phyloP scores from a whole-genome alignment of 2,113 vertebrate genomes.

The pig (Sus scrofa) region DNA sequence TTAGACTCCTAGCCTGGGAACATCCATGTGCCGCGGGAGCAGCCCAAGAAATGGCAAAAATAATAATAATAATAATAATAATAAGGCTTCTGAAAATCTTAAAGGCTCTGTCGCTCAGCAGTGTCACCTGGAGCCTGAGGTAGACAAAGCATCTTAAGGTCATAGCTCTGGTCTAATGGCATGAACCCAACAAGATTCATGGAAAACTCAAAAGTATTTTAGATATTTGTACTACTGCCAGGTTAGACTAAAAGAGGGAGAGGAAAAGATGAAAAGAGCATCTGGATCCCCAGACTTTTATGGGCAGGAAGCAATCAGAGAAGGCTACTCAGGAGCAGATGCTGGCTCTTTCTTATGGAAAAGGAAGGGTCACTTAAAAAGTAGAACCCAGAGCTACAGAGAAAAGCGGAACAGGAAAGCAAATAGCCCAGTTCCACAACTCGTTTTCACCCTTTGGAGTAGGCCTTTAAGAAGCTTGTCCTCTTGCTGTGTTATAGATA shows the following conservation, averaged over 20 bases:
- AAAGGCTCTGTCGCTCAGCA: neutral
- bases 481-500: neutral
- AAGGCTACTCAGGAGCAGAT: neutral
- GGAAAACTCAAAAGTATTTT: constrained; percentile 15
- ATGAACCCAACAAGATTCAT: neutral
- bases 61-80: neutral
- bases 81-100: neutral
- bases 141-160: neutral
- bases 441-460: neutral
- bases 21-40: too few relatives aligned
- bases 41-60: too few relatives aligned
- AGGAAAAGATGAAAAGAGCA: neutral
- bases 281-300: neutral
- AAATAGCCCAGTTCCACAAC: neutral
- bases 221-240: neutral
- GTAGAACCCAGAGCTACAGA: neutral
- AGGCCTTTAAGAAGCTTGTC: neutral
- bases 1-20: too few relatives aligned
- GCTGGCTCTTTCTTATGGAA: neutral
- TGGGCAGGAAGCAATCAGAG: neutral
- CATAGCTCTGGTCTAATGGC: neutral
- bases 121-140: neutral
- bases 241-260: constrained; percentile 16
- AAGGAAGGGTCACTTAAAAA: neutral
- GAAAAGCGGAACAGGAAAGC: neutral